Evolutionary conservation across 2,888 invertebrate genomes (phyloP).

Genomic region (Drosophila sordidula): DNA sequence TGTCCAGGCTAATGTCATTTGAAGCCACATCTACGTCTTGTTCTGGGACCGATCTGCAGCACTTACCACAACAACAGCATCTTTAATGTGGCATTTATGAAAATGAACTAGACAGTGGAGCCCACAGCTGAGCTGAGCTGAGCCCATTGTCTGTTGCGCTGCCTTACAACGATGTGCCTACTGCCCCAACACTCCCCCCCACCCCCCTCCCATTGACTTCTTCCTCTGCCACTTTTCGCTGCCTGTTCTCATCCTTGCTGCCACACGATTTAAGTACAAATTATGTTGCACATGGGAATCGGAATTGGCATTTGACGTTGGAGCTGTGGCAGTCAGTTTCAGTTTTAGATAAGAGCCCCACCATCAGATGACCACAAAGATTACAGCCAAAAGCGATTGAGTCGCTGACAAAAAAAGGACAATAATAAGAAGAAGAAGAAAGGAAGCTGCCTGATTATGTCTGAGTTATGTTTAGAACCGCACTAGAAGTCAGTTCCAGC

Average conservation of each 20-base stretch:
- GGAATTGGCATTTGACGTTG: slow-evolving; percentile 39
- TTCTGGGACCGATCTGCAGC: slow-evolving; percentile 44
- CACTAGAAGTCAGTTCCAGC: neutral
- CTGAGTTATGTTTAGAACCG: slow-evolving; percentile 22
- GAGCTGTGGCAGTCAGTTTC: slow-evolving; percentile 16
- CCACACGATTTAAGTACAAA: slow-evolving; percentile 68
- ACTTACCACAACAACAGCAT: slow-evolving; percentile 19
- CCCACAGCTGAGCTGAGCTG: slow-evolving; percentile 21
- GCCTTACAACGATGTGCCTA: neutral
- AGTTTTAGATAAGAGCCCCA: slow-evolving; percentile 34
- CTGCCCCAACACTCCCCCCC: too few species aligned
- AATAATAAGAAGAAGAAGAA: neutral
- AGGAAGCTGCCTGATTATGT: slow-evolving; percentile 4
- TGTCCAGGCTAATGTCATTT: slow-evolving; percentile 52
- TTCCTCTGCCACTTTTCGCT: slow-evolving; percentile 8
- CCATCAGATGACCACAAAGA: slow-evolving; percentile 25
- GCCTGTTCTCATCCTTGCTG: slow-evolving; percentile 23
- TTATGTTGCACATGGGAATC: slow-evolving; percentile 72
- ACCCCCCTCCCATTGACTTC: neutral
- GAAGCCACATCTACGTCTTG: slow-evolving; percentile 50
- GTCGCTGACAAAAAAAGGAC: neutral
- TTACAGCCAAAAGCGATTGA: slow-evolving; percentile 22
- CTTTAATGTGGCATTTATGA: slow-evolving; percentile 78
- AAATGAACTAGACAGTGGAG: slow-evolving; percentile 64
- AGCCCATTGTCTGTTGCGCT: slow-evolving; percentile 27